Conservation (phyloP, 2,888 invertebrate genomes). For the Thysanoteuthis rhombus region DNA sequence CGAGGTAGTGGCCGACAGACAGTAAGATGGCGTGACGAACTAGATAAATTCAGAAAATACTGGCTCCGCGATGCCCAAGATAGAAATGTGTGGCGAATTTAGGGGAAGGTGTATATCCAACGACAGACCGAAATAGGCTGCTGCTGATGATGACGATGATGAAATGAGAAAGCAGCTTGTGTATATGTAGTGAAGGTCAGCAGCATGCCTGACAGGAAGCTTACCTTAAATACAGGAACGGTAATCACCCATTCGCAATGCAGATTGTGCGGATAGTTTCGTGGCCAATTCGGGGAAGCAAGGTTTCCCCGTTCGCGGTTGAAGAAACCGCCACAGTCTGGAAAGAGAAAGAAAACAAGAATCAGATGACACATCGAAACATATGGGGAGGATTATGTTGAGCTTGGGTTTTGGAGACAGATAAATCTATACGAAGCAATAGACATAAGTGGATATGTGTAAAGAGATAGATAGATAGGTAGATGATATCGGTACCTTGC, state of each 20-base stretch:
- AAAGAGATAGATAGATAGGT: constrained; percentile 27
- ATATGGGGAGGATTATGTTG: background rate
- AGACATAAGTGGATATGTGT: background rate
- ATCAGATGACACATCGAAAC: too few relatives aligned
- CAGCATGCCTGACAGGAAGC: background rate
- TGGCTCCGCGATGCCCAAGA: too few relatives aligned
- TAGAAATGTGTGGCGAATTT: too few relatives aligned
- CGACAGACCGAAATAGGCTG: too few relatives aligned
- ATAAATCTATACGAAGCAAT: background rate
- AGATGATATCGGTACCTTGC: too few relatives aligned
- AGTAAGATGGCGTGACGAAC: too few relatives aligned
- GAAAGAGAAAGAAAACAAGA: constrained; percentile 15
- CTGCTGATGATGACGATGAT: too few relatives aligned
- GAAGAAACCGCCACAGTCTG: constrained; percentile 61
- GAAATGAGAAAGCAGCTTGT: background rate
- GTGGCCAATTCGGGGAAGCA: constrained; percentile 64
- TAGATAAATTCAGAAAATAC: too few relatives aligned
- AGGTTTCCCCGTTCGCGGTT: constrained; percentile 48
- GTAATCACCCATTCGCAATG: constrained; percentile 60
- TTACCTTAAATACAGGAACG: constrained; percentile 57
- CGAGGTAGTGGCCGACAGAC: too few relatives aligned
- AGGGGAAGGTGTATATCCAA: too few relatives aligned
- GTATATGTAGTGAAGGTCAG: background rate
- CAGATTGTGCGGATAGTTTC: constrained; percentile 59
- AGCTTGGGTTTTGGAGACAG: too few relatives aligned